These are phyloP conservation scores for Coenobita brevimanus DNA, from an alignment of 1,140 invertebrate genomes.

Conservation along the genomic window DNA sequence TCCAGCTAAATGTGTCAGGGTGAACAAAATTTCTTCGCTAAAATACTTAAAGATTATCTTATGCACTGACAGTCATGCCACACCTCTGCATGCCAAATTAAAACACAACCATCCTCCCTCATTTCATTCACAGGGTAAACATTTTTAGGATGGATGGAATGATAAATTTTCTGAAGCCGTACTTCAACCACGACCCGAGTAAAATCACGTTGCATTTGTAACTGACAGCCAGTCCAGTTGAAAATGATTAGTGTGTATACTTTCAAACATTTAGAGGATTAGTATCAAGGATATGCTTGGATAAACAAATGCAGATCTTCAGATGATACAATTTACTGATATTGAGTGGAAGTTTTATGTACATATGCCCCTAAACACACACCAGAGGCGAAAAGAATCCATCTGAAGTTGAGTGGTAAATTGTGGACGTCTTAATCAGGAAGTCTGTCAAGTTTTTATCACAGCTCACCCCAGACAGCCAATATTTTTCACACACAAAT, in stretches of 20 bases:
- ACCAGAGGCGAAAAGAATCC: not conserved
- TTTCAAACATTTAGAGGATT: not conserved
- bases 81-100: too few relatives aligned
- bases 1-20: too few relatives aligned
- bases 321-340: slow-evolving; percentile 62
- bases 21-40: too few relatives aligned
- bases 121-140: too few relatives aligned
- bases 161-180: too few relatives aligned
- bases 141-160: too few relatives aligned
- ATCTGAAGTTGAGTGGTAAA: slow-evolving; percentile 4
- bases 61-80: too few relatives aligned
- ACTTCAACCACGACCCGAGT: too few relatives aligned
- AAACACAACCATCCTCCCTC: too few relatives aligned
- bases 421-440: slow-evolving; percentile 34
- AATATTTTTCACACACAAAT: not conserved
- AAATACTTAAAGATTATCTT: too few relatives aligned
- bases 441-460: not conserved
- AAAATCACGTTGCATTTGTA: too few relatives aligned
- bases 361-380: slow-evolving; percentile 25
- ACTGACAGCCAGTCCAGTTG: not conserved
- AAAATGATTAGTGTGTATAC: not conserved
- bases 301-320: not conserved
- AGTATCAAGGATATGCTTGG: not conserved
- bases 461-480: slow-evolving; percentile 16
- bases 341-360: slow-evolving; percentile 50